Percentiles rank a stretch among this genome's conserved stretches.
Evolutionary conservation across 2,113 vertebrate species (phyloP).

Genomic region (Emberiza fucata): DNA sequence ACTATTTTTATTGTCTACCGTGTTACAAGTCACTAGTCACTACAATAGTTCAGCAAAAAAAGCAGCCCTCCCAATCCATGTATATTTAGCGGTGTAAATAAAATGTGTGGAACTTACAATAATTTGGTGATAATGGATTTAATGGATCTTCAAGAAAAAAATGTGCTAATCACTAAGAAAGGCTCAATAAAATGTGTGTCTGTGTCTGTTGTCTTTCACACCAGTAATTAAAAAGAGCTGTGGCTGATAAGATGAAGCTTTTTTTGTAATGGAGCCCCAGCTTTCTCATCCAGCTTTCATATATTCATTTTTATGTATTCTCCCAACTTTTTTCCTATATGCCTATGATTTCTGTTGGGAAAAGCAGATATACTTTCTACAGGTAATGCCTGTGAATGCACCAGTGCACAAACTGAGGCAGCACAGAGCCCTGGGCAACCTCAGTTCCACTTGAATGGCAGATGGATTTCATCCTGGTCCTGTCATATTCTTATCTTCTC

Average conservation of each 20-base stretch:
- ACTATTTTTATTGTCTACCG: not conserved
- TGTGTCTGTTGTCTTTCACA: not conserved
- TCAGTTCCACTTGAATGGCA: not conserved
- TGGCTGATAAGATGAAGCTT: not conserved
- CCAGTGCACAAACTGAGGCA: not conserved
- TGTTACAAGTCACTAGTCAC: not conserved
- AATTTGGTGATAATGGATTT: not conserved
- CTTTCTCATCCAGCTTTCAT: not conserved
- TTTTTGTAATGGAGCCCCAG: not conserved
- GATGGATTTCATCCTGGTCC: not conserved
- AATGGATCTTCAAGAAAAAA: not conserved
- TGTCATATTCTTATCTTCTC: not conserved
- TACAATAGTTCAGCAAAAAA: not conserved
- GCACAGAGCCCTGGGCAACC: not conserved
- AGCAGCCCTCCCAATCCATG: not conserved
- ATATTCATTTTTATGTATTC: not conserved
- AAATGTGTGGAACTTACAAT: not conserved
- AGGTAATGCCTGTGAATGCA: not conserved
- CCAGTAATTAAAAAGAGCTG: not conserved
- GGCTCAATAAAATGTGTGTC: accelerated
- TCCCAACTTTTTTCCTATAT: not conserved
- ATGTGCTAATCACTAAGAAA: not conserved
- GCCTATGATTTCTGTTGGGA: not conserved
- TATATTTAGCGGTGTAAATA: not conserved
- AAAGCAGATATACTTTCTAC: not conserved